Base-by-base conservation (phyloP, 2,113 vertebrate genomes). In the Psammodynastes pulverulentus region DNA sequence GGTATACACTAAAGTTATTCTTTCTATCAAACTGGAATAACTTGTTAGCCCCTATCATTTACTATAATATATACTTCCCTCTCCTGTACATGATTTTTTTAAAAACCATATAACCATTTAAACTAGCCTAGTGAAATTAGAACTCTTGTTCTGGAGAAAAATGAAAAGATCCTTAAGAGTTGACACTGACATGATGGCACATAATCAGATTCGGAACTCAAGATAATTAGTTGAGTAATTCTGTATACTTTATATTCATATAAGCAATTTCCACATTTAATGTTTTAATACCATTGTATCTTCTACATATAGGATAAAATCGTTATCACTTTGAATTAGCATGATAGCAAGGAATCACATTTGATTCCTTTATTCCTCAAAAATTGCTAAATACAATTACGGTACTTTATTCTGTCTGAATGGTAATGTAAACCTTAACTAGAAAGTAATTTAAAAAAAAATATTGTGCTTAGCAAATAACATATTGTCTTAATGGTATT, bases 1-100 rank as follows among this genome's bases (percentile, higher is more conserved):
- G 89, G 94, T 12, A 85, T 52, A 87, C 91, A 34, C 8, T 12
- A 67, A 9, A 1, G 58, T 91, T 93, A 56, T 92, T 84, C 10
- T 49, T 93, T 45, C 19, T 24, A 34, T 89, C 45, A 52, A 89
- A 87, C 23, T 15, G 21, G 87, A 34, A 9, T 87, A 89, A 39
- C 6, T 5, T 79, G 72, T 79, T 43, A 39, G 34, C 34, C 72
- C 34, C 72, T 43, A 9, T 79, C 34, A 9, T 21, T 79, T 79
- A 79, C 34, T 79, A 1, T 39, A 79, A 79, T 79, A 79, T 79
- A 79, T 79, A 21, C 17, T 34, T 79, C 72, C 72, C 72, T 79
- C 17, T 34, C 6, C 48, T 87, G 2, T 17, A 34, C 1, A n/a
- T 15, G 29, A 87, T 21, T 51, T 39, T 39, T 9, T 21, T 43